Evolutionary conservation across 2,797 vertebrate species (phyloP).

Genomic region (Salmo trutta): DNA sequence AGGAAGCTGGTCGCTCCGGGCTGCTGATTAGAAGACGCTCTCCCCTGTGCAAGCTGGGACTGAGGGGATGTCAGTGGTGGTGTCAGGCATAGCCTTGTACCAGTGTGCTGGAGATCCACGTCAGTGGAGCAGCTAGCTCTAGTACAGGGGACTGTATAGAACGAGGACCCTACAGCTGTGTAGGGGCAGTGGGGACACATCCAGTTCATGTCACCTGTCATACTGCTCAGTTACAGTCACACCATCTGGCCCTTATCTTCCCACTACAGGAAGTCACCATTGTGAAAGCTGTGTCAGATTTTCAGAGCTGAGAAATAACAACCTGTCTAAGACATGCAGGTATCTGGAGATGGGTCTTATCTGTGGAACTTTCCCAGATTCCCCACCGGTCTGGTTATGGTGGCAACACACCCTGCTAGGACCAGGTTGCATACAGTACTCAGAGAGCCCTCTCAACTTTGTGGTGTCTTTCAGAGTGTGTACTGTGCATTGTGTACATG

Average conservation of each 20-base stretch:
- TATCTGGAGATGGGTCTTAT: constrained; percentile 40
- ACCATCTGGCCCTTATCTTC: constrained; percentile 49
- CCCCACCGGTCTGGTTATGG: neutral
- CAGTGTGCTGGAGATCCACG: constrained; percentile 4
- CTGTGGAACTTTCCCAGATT: neutral
- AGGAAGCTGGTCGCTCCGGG: constrained; percentile 7
- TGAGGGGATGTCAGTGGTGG: constrained; percentile 27
- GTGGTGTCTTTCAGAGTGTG: neutral
- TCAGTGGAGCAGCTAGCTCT: neutral
- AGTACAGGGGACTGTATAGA: neutral
- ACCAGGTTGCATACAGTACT: too few relatives aligned
- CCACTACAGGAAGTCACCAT: constrained; percentile 58
- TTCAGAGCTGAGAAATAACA: constrained; percentile 49
- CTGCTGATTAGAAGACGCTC: constrained; percentile 36
- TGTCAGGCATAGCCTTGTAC: constrained; percentile 24
- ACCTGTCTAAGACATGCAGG: constrained; percentile 34
- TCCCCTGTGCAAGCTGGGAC: constrained; percentile 16
- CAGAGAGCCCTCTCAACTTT: constrained; percentile 5
- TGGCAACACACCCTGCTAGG: too few relatives aligned
- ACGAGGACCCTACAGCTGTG: neutral
- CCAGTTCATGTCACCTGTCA: constrained; percentile 20
- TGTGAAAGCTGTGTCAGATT: constrained; percentile 45
- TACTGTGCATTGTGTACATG: neutral
- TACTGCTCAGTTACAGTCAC: constrained; percentile 28
- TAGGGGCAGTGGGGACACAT: neutral